phyloP scores from a whole-genome alignment of 2,888 invertebrate genomes.

The Scaptomyza polygonia region DNA sequence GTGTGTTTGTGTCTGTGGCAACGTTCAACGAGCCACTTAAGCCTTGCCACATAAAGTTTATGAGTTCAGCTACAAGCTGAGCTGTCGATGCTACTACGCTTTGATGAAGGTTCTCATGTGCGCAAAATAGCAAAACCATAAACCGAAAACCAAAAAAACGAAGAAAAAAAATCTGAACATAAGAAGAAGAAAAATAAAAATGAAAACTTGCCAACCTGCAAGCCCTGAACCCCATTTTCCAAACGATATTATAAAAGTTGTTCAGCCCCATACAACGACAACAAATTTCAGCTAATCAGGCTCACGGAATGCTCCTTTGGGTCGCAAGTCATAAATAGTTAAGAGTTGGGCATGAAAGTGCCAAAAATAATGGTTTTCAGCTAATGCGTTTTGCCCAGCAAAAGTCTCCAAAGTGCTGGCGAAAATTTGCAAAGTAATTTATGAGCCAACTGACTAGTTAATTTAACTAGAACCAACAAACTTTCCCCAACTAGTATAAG shows the following conservation, averaged over 20 bases:
- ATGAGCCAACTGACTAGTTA: constrained; percentile 24
- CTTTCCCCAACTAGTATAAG: background rate
- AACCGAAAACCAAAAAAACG: no score
- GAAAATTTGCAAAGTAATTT: constrained; percentile 19
- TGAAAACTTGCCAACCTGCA: constrained; percentile 9
- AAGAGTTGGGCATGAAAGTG: constrained; percentile 14
- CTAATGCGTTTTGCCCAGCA: constrained; percentile 23
- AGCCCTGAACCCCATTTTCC: constrained; percentile 3
- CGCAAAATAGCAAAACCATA: background rate
- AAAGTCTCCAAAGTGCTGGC: constrained; percentile 24
- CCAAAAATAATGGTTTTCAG: constrained; percentile 5
- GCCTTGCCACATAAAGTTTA: constrained; percentile 58
- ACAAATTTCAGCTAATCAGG: constrained; percentile 40
- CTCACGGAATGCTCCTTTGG: constrained; percentile 12
- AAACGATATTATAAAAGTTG: constrained; percentile 35
- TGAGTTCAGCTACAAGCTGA: constrained; percentile 47
- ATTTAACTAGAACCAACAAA: constrained; percentile 6
- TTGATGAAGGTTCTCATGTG: constrained; percentile 62
- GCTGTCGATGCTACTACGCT: constrained; percentile 44
- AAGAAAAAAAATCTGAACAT: background rate
- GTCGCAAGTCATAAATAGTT: constrained; percentile 44
- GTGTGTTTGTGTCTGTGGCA: constrained; percentile 21
- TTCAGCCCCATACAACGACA: background rate
- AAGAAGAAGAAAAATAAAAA: background rate
- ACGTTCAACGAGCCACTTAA: constrained; percentile 55